Conservation (phyloP, 1,140 invertebrate genomes). For the Saccostrea glomerata region DNA sequence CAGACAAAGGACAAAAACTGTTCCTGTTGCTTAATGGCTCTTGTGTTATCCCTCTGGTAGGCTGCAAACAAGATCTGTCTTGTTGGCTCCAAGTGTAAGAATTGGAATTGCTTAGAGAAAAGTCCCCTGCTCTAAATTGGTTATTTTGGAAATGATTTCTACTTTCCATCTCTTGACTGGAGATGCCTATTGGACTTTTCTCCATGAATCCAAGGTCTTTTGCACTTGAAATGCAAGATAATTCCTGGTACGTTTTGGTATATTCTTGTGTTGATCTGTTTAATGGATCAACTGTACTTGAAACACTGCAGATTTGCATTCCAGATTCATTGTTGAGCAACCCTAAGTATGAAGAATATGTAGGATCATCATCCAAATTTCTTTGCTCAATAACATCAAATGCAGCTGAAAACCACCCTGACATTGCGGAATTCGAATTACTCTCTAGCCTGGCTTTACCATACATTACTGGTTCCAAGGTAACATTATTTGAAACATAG, state of each 20-base stretch:
- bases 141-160: background rate
- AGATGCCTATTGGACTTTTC: background rate
- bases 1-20: background rate
- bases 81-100: background rate
- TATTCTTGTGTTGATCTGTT: background rate
- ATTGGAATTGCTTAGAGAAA: background rate
- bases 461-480: background rate
- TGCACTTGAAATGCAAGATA: background rate
- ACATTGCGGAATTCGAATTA: background rate
- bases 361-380: background rate
- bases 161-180: background rate
- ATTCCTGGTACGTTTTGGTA: background rate
- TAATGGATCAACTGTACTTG: background rate
- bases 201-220: too few relatives aligned
- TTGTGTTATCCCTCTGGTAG: background rate
- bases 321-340: background rate
- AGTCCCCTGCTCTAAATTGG: background rate
- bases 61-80: background rate
- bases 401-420: slow-evolving; percentile 8
- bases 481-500: background rate
- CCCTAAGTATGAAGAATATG: background rate
- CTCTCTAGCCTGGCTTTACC: background rate
- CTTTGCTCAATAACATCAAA: background rate
- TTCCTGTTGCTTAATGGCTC: background rate
- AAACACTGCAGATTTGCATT: background rate